Conservation (phyloP, 2,113 vertebrate species). For the Phyllostomus hastatus region DNA sequence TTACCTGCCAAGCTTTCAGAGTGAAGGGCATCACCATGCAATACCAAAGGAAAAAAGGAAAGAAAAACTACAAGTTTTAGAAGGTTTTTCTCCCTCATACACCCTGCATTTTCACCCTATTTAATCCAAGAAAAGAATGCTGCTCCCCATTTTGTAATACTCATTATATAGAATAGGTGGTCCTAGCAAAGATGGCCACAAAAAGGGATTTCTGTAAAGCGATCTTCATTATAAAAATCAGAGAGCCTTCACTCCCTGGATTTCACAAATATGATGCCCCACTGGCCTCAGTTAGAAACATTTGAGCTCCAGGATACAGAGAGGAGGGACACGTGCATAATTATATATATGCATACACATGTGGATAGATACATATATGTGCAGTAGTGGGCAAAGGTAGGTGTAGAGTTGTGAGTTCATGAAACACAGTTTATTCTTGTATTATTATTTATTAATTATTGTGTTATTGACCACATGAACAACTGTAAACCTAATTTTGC, state of each 20-base stretch:
- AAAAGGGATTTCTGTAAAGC: background rate
- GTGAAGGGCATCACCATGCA: conserved; percentile 49
- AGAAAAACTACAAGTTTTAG: conserved; percentile 22
- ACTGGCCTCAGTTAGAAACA: background rate
- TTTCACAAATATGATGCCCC: conserved; percentile 6
- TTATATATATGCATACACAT: background rate
- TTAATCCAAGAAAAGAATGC: background rate
- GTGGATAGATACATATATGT: background rate
- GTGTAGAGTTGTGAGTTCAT: background rate
- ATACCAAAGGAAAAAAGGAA: background rate
- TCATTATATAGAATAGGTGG: background rate
- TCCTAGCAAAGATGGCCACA: background rate
- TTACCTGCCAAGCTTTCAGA: conserved; percentile 66
- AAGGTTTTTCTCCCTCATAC: background rate
- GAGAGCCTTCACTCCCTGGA: background rate
- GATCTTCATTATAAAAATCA: conserved; percentile 12
- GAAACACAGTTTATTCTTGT: background rate
- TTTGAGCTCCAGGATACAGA: background rate
- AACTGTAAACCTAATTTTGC: background rate
- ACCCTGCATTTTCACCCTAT: background rate
- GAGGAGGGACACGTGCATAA: background rate
- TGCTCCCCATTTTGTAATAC: background rate
- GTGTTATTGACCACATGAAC: background rate
- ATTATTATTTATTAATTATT: background rate
- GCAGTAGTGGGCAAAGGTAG: background rate